Evolutionary conservation across 2,113 vertebrate species (phyloP).

Genomic region (Cochlearius cochlearius): DNA sequence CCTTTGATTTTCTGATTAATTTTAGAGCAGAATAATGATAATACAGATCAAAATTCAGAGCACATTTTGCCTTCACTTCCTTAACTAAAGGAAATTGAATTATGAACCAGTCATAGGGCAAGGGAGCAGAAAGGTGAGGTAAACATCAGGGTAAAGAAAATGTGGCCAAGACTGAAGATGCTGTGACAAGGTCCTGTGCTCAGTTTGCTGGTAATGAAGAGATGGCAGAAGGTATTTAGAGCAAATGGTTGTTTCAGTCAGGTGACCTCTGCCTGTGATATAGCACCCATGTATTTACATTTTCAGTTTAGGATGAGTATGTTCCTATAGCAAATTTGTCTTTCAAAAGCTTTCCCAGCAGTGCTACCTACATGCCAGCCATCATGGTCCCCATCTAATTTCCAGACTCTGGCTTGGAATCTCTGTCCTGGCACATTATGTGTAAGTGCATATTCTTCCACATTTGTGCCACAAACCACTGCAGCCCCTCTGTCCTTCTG

Average conservation of each 20-base stretch:
- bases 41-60: neutral
- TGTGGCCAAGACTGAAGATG: neutral
- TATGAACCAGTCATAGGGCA: neutral
- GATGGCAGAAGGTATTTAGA: neutral
- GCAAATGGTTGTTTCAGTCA: neutral
- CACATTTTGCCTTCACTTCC: neutral
- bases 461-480: neutral
- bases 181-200: neutral
- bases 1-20: neutral
- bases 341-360: neutral
- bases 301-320: neutral
- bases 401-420: neutral
- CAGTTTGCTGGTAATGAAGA: neutral
- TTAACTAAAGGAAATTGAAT: neutral
- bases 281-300: neutral
- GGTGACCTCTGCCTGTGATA: neutral
- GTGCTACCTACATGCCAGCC: neutral
- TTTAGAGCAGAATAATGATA: neutral
- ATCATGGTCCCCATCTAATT: neutral
- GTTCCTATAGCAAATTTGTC: neutral
- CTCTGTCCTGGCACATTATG: neutral
- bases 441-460: neutral
- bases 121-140: neutral
- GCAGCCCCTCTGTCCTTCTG: neutral
- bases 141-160: neutral